Evolutionary conservation across 2,888 invertebrate species (phyloP).

Genomic region (Ormyrus pomaceus): DNA sequence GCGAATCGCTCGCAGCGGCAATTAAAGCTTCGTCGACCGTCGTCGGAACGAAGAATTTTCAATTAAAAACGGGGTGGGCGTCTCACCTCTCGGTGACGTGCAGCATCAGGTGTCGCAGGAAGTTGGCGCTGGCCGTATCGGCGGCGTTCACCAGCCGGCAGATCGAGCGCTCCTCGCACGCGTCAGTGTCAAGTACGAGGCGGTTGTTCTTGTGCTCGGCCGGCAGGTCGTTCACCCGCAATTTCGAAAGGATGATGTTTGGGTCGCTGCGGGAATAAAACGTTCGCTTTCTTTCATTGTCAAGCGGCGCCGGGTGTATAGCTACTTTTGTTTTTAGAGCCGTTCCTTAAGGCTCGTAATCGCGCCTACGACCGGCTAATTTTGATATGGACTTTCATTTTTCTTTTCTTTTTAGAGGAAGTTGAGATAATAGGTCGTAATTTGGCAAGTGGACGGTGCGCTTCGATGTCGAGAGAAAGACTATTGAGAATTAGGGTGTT

Average conservation of each 20-base stretch:
- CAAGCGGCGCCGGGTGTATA: not conserved
- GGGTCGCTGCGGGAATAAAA: constrained; percentile 63
- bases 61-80: not conserved
- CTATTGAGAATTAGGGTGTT: too few species aligned
- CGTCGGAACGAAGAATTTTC: too few species aligned
- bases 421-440: too few species aligned
- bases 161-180: constrained; percentile 70
- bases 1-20: too few species aligned
- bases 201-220: constrained; percentile 66
- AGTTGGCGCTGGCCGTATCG: constrained; percentile 21
- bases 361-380: too few species aligned
- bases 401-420: too few species aligned
- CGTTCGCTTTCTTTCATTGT: constrained; percentile 47
- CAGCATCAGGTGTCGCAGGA: constrained; percentile 31
- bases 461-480: too few species aligned
- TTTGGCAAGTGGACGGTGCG: too few species aligned
- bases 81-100: constrained; percentile 41
- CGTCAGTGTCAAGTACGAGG: constrained; percentile 43
- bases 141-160: constrained; percentile 66
- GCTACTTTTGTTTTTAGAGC: too few species aligned
- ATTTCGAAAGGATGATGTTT: constrained; percentile 70
- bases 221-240: constrained; percentile 67
- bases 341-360: too few species aligned
- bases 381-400: too few species aligned
- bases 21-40: too few species aligned